Evolutionary conservation across 2,888 invertebrate genomes (phyloP), one percentile per base, ranked within the genome.

Genomic region (Diadromus collaris): DNA sequence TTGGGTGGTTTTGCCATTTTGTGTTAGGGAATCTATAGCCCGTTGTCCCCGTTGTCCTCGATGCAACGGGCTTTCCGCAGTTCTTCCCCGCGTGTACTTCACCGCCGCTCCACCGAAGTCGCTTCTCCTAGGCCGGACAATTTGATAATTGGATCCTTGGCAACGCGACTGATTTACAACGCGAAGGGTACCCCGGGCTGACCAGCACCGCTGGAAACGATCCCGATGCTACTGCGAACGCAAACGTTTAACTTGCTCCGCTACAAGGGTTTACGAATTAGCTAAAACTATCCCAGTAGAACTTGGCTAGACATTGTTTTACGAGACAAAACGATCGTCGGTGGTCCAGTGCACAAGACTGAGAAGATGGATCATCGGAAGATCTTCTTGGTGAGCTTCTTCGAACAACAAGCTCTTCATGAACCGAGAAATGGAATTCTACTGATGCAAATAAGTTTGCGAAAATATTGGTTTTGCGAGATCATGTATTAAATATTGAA

Each of bases 101-200:
- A 48, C 34, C 32, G 32, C 32, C 16, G 29, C 27, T 48, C 38
- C 72, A 19, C 44, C 44, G 21, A 10, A 29, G 64, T 73, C 27
- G 58, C 63, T 65, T 58, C 65, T 71, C 51, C 73, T 79, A 78
- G 80, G 83, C 83, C 82, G 89, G 88, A 88, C 89, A 88, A 89
- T 89, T 89, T 89, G 89, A 88, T 89, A 89, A 89, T 89, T 89
- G 89, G 88, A 89, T 89, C 86, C 86, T 86, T 83, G 87, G 87
- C 85, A 83, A 80, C 78, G 83, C 38, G 83, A 83, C 85, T 89
- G 89, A 89, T 89, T 89, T 89, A 89, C 86, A 86, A 84, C 82
- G 77, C 73, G 78, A 80, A 86, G 88, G 87, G 88, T 88, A 82
- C 84, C 16, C 38, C 16, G 81, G 78, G 85, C 82, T 88, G 88